Percentiles rank a stretch among this genome's conserved stretches.
phyloP scores from a whole-genome alignment of 2,113 vertebrate species.

The Siniperca knerii region DNA sequence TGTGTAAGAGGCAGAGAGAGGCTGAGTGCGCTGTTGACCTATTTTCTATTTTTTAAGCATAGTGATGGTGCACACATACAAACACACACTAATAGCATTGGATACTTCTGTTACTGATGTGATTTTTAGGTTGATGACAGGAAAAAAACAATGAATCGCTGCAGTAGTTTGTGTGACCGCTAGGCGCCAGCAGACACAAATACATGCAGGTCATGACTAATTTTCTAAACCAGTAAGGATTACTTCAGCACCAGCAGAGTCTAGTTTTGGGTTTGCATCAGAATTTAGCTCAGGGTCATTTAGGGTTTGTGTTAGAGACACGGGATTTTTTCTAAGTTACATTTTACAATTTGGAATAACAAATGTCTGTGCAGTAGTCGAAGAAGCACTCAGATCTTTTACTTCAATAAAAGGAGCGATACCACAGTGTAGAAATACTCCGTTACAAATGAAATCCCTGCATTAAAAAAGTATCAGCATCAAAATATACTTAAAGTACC shows the following conservation, averaged over 20 bases:
- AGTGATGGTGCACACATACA: background rate
- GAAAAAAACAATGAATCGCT: background rate
- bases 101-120: background rate
- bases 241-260: background rate
- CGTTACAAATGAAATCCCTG: too few species aligned
- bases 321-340: background rate
- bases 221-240: background rate
- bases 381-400: too few species aligned
- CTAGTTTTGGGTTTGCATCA: background rate
- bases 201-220: background rate
- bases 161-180: conserved; percentile 16
- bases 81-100: background rate
- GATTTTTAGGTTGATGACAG: background rate
- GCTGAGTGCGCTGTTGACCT: background rate
- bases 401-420: background rate
- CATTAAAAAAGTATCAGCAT: background rate
- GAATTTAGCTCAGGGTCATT: background rate
- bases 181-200: conserved; percentile 40
- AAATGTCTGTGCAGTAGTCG: background rate
- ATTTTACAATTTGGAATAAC: background rate
- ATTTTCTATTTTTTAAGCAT: too few species aligned
- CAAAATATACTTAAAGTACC: background rate
- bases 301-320: background rate
- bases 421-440: background rate
- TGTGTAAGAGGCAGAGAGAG: background rate